A percentile compares a stretch with the other conserved stretches of the same genome.
These are phyloP conservation scores for Alosa sapidissima DNA, from an alignment of 2,797 vertebrate species.

Conservation along the genomic window DNA sequence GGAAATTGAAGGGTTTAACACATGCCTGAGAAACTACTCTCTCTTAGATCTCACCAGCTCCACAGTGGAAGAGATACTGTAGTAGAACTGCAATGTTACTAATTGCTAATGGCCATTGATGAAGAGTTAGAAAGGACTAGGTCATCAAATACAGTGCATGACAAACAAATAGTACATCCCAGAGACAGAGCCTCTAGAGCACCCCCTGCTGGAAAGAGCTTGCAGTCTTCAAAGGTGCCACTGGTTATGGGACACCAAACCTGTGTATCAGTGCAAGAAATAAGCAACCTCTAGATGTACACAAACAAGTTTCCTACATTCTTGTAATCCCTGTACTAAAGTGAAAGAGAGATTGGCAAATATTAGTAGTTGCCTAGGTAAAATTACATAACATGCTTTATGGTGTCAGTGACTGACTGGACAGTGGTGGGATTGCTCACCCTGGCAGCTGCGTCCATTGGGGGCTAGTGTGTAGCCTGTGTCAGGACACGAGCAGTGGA, in stretches of 20 bases:
- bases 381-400: background rate
- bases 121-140: background rate
- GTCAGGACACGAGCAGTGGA: slow-evolving; percentile 89
- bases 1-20: too few species aligned
- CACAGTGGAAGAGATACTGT: too few species aligned
- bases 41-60: too few species aligned
- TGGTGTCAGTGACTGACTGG: background rate
- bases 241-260: background rate
- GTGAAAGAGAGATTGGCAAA: background rate
- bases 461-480: slow-evolving; percentile 84
- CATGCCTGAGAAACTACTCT: too few species aligned
- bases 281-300: background rate
- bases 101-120: background rate
- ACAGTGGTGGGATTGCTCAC: slow-evolving; percentile 63
- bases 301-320: background rate
- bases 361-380: background rate
- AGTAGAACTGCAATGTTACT: background rate
- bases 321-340: background rate
- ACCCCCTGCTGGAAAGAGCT: background rate
- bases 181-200: background rate
- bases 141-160: background rate
- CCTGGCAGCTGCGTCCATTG: slow-evolving; percentile 93
- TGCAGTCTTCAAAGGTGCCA: background rate
- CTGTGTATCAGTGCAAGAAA: background rate
- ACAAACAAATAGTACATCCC: background rate